Evolutionary conservation across 2,888 invertebrate species (phyloP), one percentile per base, ranked within the genome.

Genomic region (Ernsta delagoae): DNA sequence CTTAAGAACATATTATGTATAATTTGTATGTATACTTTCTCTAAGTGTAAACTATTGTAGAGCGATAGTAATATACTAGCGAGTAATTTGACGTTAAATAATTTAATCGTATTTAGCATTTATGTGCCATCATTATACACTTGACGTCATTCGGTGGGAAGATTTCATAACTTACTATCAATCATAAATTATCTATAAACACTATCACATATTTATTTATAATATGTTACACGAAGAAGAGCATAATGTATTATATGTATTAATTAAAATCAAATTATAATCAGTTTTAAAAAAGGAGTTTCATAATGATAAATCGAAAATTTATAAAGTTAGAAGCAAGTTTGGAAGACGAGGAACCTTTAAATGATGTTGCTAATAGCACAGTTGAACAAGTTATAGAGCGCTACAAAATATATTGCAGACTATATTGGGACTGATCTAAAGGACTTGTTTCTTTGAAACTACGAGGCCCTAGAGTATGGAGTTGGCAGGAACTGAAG

Each of bases 21-120:
- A 53, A 53, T 62, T 39, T 68, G 62, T 65, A 57, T 65, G 74
- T 81, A 79, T 74, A 78, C 79, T 79, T 79, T 83, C 71, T 83
- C 68, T 81, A 83, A 80, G 77, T 87, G 85, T 90, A 87, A 78
- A 86, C 79, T 73, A 71, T 79, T 80, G 56, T 12, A n/a, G 11
- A n/a, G 11, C 12, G n/a, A 39, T 65, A 48, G 54, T 43, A 5
- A 39, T 59, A 36, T 41, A 53, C 11, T 53, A 50, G 53, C 9
- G 9, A 54, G 31, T 12, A 60, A 50, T 16, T 5, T 4, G 39
- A 71, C 70, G 75, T 78, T 74, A 75, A 77, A 73, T 71, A 74
- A 79, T 78, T 77, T 39, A 70, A 57, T 12, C 57, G 57, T 43
- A 48, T 45, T 60, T 60, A 60, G 60, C 12, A 45, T 68, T 75